These are phyloP conservation scores for Eptatretus atami DNA, from an alignment of 2,797 vertebrate genomes.

Conservation along the genomic window DNA sequence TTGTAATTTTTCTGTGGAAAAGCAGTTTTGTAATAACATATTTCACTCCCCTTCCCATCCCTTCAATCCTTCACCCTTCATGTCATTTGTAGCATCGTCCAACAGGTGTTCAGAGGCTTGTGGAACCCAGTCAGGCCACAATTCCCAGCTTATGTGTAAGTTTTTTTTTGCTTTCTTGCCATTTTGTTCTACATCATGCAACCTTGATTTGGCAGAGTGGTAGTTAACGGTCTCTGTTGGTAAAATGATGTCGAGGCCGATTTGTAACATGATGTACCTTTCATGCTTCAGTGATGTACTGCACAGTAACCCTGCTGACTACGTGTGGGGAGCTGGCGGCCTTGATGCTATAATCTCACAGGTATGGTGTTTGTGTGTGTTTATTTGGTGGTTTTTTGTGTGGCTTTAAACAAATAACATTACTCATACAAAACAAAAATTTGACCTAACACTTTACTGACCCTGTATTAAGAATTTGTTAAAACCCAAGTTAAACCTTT, in stretches of 20 bases:
- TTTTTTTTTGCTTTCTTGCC: not conserved
- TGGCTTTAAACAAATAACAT: too few species aligned
- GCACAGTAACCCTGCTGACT: conserved; percentile 83
- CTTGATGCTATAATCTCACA: conserved; percentile 86
- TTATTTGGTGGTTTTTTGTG: not conserved
- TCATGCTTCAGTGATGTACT: conserved; percentile 50
- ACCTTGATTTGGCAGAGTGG: too few species aligned
- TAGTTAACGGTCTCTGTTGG: not conserved
- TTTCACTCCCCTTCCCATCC: too few species aligned
- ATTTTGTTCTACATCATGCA: not conserved
- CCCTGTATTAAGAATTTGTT: too few species aligned
- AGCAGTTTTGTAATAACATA: too few species aligned
- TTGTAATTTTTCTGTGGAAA: too few species aligned
- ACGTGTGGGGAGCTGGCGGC: conserved; percentile 84
- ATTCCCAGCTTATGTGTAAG: not conserved
- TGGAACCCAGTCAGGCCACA: conserved; percentile 8
- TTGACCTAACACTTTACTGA: too few species aligned
- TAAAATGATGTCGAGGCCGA: not conserved
- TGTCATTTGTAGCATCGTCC: conserved; percentile 35
- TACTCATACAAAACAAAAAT: too few species aligned
- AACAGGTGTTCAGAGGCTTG: conserved; percentile 44
- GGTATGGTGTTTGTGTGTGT: conserved; percentile 18
- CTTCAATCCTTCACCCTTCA: conserved; percentile 1
- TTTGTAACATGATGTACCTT: not conserved
- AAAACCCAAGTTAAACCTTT: too few species aligned